Conservation (phyloP, 1,140 invertebrate species). For the Drosophila punjabiensis region DNA sequence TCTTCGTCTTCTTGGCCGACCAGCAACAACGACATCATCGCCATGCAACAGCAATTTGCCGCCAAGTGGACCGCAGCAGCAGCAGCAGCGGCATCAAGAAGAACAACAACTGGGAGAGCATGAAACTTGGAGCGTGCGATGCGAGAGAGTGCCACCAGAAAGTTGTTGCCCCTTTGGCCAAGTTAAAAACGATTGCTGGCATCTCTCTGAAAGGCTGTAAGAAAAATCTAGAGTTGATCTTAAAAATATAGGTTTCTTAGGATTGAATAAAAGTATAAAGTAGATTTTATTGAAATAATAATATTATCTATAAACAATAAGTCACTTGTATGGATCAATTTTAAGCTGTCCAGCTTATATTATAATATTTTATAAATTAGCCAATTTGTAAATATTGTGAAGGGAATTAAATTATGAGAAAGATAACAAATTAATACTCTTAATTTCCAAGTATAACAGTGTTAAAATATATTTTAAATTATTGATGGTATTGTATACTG, state of each 20-base stretch:
- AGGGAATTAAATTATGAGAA: no score
- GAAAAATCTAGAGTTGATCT: background rate
- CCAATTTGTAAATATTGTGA: no score
- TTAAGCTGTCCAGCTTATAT: no score
- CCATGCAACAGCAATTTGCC: constrained; percentile 82
- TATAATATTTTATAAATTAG: no score
- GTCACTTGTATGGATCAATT: no score
- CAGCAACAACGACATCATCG: constrained; percentile 38
- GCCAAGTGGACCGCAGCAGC: constrained; percentile 67
- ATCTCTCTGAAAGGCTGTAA: constrained; percentile 8
- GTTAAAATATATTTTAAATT: no score
- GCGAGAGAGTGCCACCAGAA: constrained; percentile 48
- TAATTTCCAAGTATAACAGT: no score
- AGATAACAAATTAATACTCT: no score
- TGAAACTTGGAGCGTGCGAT: constrained; percentile 38
- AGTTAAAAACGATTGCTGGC: constrained; percentile 22
- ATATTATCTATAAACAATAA: background rate
- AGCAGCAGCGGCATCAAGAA: constrained; percentile 27
- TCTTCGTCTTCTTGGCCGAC: constrained; percentile 22
- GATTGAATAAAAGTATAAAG: background rate
- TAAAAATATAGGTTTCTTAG: background rate
- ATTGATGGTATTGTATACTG: no score
- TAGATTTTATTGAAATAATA: background rate
- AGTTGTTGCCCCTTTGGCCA: constrained; percentile 42
- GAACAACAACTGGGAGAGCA: constrained; percentile 21